Evolutionary conservation across 1,140 invertebrate genomes (phyloP), one percentile per base, ranked within the genome.

Genomic region (Brachionus asplanchnoidis): DNA sequence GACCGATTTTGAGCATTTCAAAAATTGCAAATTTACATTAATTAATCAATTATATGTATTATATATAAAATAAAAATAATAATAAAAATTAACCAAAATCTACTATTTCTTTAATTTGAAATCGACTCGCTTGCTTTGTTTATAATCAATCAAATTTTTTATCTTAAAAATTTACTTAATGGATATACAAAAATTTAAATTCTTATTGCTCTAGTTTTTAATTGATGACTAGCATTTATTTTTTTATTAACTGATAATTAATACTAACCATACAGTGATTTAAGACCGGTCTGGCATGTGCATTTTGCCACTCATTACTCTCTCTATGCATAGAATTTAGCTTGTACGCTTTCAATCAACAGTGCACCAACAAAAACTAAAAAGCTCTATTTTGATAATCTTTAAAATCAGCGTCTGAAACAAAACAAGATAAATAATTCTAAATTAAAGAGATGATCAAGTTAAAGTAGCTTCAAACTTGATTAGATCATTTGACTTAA

Each of bases 131-230:
- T 60, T 23, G 20, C 53, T 60, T 73, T 73, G 68, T 73, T 73
- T 73, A 73, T 73, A 73, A 73, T 73, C 68, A 73, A 73, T 73
- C 68, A 73, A 28, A 60, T 23, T 60, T 60, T 60, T 23, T 60
- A 60, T 60, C 53, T 60, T 60, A 60, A 60, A 60, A 60, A 60
- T 60, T 60, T 60, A 60, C 53, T 60, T 60, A 60, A 60, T 60
- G 53, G 53, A 60, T 60, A 60, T 20, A 60, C 9, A 60, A 60
- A 56, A 60, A 60, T 23, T 36, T 60, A 3, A 60, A 9, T 60
- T 60, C 53, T 60, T 60, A 60, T 60, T 60, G 53, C 53, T 60
- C 53, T 23, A 60, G 53, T 20, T 60, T 60, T 20, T 20, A 20
- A 23, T 60, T 23, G 53, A 60, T 60, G 53, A 60, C 53, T 60